Evolutionary conservation across 1,140 invertebrate genomes (phyloP).

Genomic region (Drosophila elegans): DNA sequence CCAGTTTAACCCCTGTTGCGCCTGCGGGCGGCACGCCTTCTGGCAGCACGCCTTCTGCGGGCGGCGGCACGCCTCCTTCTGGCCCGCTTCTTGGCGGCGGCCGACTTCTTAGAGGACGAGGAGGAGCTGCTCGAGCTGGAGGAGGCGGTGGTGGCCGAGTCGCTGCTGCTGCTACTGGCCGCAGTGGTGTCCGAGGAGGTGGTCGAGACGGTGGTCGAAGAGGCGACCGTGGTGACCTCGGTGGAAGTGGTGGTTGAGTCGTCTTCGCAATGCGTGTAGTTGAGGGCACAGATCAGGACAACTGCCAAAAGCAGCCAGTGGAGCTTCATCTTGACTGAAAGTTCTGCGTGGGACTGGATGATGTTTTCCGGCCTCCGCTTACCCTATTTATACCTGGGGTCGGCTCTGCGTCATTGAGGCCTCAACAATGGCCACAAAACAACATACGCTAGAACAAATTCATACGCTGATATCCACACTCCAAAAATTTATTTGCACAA

Average conservation of each 20-base stretch:
- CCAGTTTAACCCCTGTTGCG: conserved; percentile 23
- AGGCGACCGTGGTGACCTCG: not conserved
- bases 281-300: conserved; percentile 17
- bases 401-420: conserved; percentile 28
- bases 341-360: conserved; percentile 2
- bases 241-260: not conserved
- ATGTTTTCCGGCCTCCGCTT: not conserved
- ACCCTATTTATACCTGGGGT: conserved; percentile 30
- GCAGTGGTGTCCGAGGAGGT: not conserved
- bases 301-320: conserved; percentile 34
- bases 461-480: not conserved
- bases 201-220: not conserved
- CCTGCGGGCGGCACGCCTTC: not conserved
- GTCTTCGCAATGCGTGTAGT: not conserved
- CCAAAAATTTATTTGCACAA: conserved; percentile 14
- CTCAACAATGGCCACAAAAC: conserved; percentile 4
- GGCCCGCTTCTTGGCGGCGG: conserved; percentile 7
- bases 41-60: not conserved
- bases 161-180: conserved; percentile 9
- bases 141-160: conserved; percentile 2
- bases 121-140: conserved; percentile 5
- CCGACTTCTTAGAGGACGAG: not conserved
- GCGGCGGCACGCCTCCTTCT: conserved; percentile 7
- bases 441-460: conserved; percentile 3
- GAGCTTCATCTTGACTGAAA: conserved; percentile 20